Percentiles rank a stretch among this genome's conserved stretches.
Evolutionary conservation across 1,140 invertebrate species (phyloP).

Genomic region (Pachypsylla venusta): DNA sequence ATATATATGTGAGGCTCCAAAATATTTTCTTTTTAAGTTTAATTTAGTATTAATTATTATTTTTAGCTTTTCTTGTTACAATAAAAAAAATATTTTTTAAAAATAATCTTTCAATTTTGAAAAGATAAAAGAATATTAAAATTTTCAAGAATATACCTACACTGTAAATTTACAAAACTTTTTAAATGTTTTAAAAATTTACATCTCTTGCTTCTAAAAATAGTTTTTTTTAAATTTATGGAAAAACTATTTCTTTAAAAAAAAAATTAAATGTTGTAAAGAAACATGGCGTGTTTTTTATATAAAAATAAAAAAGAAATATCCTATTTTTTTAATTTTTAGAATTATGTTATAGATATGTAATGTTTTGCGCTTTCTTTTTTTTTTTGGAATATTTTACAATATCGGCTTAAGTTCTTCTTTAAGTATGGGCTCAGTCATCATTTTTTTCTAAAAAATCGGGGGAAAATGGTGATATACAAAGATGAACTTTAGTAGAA

Average conservation of each 20-base stretch:
- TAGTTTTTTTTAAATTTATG: not conserved
- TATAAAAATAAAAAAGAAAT: no score
- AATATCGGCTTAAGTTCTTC: not conserved
- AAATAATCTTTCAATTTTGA: not conserved
- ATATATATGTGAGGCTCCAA: no score
- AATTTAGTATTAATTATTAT: not conserved
- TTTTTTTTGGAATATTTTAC: not conserved
- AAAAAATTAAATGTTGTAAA: not conserved
- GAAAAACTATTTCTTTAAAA: not conserved
- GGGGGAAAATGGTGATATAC: not conserved
- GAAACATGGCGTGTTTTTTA: not conserved
- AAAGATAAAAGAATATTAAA: not conserved
- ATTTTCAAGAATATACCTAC: not conserved
- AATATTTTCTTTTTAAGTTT: no score
- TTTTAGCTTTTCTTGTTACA: not conserved
- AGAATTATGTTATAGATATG: no score
- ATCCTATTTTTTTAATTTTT: no score
- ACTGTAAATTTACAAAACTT: not conserved
- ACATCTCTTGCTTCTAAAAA: not conserved
- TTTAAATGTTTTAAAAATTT: not conserved
- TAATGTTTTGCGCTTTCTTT: no score
- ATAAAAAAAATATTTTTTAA: not conserved
- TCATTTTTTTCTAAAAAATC: not conserved
- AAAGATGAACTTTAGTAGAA: slow-evolving; percentile 1
- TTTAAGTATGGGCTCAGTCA: slow-evolving; percentile 8